These are phyloP conservation scores for Eidolon helvum DNA, from an alignment of 2,113 vertebrate species.

Conservation along the genomic window DNA sequence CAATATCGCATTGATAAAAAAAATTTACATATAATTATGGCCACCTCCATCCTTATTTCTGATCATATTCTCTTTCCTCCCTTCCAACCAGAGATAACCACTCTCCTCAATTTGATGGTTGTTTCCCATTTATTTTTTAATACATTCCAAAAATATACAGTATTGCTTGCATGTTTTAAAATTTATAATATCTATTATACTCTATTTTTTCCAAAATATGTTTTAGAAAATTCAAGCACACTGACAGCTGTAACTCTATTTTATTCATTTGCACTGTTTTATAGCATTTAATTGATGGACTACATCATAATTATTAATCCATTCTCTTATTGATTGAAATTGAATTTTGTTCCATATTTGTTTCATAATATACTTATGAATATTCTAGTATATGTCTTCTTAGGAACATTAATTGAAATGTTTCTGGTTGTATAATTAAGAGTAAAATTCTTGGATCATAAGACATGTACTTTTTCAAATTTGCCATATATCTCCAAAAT, in stretches of 20 bases:
- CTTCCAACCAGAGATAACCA: not conserved
- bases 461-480: not conserved
- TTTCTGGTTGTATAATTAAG: not conserved
- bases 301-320: not conserved
- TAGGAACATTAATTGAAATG: not conserved
- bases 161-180: not conserved
- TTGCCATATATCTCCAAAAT: not conserved
- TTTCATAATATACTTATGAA: too few relatives aligned
- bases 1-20: too few relatives aligned
- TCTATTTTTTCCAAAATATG: not conserved
- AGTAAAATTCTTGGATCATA: not conserved
- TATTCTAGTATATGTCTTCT: not conserved
- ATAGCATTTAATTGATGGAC: not conserved
- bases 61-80: not conserved
- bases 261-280: not conserved
- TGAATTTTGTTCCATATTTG: not conserved
- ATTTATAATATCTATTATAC: not conserved
- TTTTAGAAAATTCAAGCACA: not conserved
- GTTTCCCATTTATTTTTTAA: not conserved
- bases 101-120: not conserved
- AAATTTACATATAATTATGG: not conserved
- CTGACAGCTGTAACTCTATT: not conserved
- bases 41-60: not conserved
- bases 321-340: not conserved
- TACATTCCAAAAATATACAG: not conserved